These are phyloP conservation scores for Rhinolophus sinicus DNA, from an alignment of 2,113 vertebrate genomes.

Conservation along the genomic window DNA sequence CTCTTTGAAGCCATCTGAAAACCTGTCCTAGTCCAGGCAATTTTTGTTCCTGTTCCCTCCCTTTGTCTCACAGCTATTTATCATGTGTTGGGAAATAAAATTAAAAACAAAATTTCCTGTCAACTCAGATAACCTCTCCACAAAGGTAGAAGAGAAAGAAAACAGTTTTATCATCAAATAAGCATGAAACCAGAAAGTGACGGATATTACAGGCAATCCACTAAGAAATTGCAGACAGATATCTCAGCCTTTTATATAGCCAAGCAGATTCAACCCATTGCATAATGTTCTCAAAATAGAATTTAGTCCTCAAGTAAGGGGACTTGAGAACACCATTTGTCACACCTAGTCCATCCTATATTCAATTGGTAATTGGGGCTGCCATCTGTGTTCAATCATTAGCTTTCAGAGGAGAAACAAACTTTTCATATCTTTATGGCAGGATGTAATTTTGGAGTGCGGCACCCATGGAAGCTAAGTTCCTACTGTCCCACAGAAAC, in stretches of 20 bases:
- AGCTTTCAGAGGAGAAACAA: neutral
- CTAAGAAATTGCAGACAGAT: neutral
- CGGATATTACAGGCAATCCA: neutral
- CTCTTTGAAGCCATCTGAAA: neutral
- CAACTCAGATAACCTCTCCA: neutral
- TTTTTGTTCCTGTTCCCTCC: neutral
- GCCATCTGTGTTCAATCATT: neutral
- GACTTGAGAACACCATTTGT: neutral
- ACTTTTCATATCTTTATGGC: neutral
- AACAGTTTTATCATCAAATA: neutral
- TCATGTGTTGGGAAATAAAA: neutral
- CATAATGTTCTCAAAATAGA: neutral
- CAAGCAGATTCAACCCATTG: neutral
- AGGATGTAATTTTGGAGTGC: neutral
- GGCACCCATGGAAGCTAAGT: neutral
- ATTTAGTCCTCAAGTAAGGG: neutral
- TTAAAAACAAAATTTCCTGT: slow-evolving; percentile 32
- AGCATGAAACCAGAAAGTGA: neutral
- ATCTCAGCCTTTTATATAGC: neutral
- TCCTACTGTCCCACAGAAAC: neutral
- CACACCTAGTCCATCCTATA: neutral
- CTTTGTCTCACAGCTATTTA: neutral
- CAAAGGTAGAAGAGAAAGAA: neutral
- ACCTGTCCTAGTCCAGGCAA: neutral
- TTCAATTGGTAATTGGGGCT: neutral